Base-by-base conservation (phyloP, 2,113 vertebrate genomes). In the Percopsis transmontana region DNA sequence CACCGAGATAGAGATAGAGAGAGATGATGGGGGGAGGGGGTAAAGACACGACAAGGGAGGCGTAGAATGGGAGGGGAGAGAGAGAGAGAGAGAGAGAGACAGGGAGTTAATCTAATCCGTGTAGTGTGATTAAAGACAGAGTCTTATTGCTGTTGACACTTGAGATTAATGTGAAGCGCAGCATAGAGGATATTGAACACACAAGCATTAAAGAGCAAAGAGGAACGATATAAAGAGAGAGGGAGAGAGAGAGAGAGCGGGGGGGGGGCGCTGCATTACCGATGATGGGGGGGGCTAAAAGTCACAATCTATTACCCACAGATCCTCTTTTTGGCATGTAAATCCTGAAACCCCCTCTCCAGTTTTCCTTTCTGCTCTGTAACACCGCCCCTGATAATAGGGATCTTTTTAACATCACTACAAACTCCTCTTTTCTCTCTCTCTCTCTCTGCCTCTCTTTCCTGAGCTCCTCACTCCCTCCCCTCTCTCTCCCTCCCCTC, bases 91-190 rank as follows among this genome's bases (percentile, higher is more conserved):
- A 38, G 51, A 18, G 53, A 33, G n/a, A 10, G 66, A 42, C 40
- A 2, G 50, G 12, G 61, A 47, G 59, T 59, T 78, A 70, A 58
- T 81, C 69, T 62, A 71, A 80, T 77, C 59, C 80, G 76, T 72
- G 78, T 75, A 65, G 55, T 38, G 72, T 76, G 77, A 86, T 85
- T 82, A 80, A 79, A 79, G 83, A 70, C 58, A 62, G 47, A 67
- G 70, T 72, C 62, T 79, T 69, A 86, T 75, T 51, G n/a, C 57
- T 53, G 77, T 54, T 85, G 84, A 88, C 80, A 54, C 18, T 24
- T 67, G 52, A 82, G 82, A 87, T 84, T 58, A 83, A 85, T 74
- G 83, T 56, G 71, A 52, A 15, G 18, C 66, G 58, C 44, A 1
- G 53, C 1, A 42, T 24, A 72, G n/a, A 69, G 66, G 74, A 82